Evolutionary conservation across 2,113 vertebrate genomes (phyloP), one percentile per base, ranked within the genome.

Genomic region (Toxotes chatareus): DNA sequence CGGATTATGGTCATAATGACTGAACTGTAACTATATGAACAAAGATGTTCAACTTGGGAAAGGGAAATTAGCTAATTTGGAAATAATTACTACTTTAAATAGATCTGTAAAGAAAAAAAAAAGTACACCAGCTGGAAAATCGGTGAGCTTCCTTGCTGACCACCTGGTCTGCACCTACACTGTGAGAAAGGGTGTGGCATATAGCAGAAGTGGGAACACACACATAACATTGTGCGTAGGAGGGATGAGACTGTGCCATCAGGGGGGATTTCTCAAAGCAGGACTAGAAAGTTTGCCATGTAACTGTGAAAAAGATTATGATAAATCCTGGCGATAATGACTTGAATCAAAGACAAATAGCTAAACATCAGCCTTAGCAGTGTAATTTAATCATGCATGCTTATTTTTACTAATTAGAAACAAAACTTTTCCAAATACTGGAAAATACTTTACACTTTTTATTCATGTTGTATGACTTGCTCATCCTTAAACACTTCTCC

Each of bases 71-170:
- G 65, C 47, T 23, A 53, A 69, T 79, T 84, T 19, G 17, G 14
- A 72, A 80, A 83, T 7, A 46, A 21, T 79, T 76, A 36, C 27
- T 46, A 44, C 66, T 68, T 81, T 53, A 71, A 82, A 72, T 71
- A 80, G 42, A 76, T 69, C 57, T 46, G 17, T 57, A 62, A 62
- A 68, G 19, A 64, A 82, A 27, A 27, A 27, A 23, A 73, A 32
- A 65, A 82, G 60, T 14, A 73, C 27, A 74, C 71, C 78, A 84
- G 73, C 67, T 85, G 65, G 64, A 67, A 85, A 82, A 73, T 61
- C 49, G 34, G 46, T 5, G 0, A 12, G 61, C 6, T 80, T 82
- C 49, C 44, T 66, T 49, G 40, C 10, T 49, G 38, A 75, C 72
- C 71, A 71, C 69, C 67, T 56, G 76, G 42, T 60, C 66, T 36